These are phyloP conservation scores for Octonoba sinensis DNA, from an alignment of 2,888 invertebrate species.

Conservation along the genomic window DNA sequence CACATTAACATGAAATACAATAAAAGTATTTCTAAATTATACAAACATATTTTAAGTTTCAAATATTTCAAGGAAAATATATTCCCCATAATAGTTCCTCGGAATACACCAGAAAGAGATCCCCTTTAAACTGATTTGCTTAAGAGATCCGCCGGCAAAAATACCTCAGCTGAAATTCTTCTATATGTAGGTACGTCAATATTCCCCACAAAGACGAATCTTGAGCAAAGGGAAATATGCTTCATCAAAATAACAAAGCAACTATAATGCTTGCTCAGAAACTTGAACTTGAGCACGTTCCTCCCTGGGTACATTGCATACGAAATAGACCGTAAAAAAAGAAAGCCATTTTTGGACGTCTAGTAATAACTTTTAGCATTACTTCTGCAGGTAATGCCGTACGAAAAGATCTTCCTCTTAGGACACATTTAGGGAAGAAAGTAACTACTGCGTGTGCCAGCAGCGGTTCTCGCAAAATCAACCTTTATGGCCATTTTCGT, in stretches of 20 bases:
- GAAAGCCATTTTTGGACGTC: conserved; percentile 16
- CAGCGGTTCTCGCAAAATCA: conserved; percentile 1
- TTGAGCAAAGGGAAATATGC: not conserved
- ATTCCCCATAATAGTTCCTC: too few species aligned
- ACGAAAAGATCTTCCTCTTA: not conserved
- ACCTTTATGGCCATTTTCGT: conserved; percentile 3
- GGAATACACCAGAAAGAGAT: too few species aligned
- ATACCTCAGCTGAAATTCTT: too few species aligned
- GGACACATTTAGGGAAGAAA: conserved; percentile 13
- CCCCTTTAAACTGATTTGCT: too few species aligned
- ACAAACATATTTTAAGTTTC: too few species aligned
- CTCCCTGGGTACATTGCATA: conserved; percentile 27
- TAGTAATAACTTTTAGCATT: conserved; percentile 20
- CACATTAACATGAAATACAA: too few species aligned
- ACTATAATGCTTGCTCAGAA: conserved; percentile 15
- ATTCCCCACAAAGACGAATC: conserved; percentile 6
- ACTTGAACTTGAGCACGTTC: conserved; percentile 56
- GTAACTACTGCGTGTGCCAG: conserved; percentile 2
- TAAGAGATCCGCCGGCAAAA: too few species aligned
- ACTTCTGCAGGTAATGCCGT: conserved; percentile 27
- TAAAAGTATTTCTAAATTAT: too few species aligned
- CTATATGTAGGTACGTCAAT: not conserved
- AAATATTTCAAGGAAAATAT: too few species aligned
- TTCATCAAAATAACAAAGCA: conserved; percentile 6
- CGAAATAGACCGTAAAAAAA: conserved; percentile 13